Evolutionary conservation across 1,140 invertebrate genomes (phyloP).

Genomic region (Sogatella furcifera): DNA sequence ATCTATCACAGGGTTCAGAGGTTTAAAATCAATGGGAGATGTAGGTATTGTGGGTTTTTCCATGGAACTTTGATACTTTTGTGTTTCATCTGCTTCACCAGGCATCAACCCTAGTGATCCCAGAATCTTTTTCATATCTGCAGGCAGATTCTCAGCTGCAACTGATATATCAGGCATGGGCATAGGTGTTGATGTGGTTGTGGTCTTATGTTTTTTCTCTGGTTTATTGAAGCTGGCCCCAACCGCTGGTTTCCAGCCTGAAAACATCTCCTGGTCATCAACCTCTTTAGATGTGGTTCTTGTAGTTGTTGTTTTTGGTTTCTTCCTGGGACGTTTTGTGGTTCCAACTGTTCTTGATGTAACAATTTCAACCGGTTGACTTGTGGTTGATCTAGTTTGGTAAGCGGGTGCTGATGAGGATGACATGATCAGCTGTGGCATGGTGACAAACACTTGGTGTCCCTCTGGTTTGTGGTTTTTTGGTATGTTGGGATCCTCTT

Average conservation of each 20-base stretch:
- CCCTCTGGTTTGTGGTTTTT: constrained; percentile 1
- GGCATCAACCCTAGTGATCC: constrained; percentile 33
- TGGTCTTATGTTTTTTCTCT: background rate
- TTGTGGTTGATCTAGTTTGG: background rate
- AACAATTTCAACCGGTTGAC: background rate
- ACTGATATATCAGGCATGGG: constrained; percentile 26
- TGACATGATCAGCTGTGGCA: background rate
- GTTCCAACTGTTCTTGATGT: background rate
- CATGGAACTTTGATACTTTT: background rate
- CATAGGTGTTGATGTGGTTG: constrained; percentile 11
- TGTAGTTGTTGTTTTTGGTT: background rate
- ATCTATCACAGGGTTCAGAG: constrained; percentile 25
- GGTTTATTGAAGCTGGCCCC: background rate
- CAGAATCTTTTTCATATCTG: constrained; percentile 35
- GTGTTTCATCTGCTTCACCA: constrained; percentile 16
- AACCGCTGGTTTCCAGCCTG: background rate
- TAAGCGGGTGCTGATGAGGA: background rate
- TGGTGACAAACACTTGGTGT: background rate
- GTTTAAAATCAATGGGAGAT: constrained; percentile 5
- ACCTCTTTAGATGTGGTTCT: too few relatives aligned
- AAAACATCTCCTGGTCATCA: background rate
- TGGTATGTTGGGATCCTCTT: background rate
- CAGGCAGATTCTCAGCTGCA: constrained; percentile 32
- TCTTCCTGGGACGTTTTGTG: background rate
- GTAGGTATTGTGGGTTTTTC: constrained; percentile 16